Base-by-base conservation (phyloP, 2,888 invertebrate species). In the Tipula confusa region DNA sequence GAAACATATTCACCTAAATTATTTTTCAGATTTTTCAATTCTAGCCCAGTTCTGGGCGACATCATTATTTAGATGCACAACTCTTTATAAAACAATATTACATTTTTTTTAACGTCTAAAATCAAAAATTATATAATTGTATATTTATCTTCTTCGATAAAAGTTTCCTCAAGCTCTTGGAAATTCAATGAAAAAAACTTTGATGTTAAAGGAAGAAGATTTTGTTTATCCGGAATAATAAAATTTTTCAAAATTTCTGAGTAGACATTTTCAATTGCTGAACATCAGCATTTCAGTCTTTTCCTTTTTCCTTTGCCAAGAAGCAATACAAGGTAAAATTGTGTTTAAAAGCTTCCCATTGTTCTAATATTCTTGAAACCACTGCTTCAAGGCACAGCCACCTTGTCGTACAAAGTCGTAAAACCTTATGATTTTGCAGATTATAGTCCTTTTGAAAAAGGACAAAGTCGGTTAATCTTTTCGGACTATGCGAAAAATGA, bases 131-230 rank as follows among this genome's bases (percentile, higher is more conserved):
- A n/a, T n/a, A n/a, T n/a, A n/a, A n/a, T n/a, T n/a, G n/a, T 80
- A 80, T n/a, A 31, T 80, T 29, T 80, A 7, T 80, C 80, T 13
- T 80, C 29, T 80, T 80, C 80, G 15, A 80, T n/a, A 80, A 29
- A 29, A 5, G 15, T 13, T 29, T 80, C 29, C 29, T 80, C 79
- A 9, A 7, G 13, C 13, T 38, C 64, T 64, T 64, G 64, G 24
- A 64, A n/a, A n/a, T n/a, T n/a, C n/a, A n/a, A n/a, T n/a, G n/a
- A n/a, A n/a, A n/a, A n/a, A n/a, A n/a, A n/a, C n/a, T n/a, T n/a
- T n/a, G n/a, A n/a, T n/a, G n/a, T n/a, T n/a, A n/a, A n/a, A n/a
- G n/a, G n/a, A n/a, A n/a, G n/a, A n/a, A n/a, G n/a, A n/a, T n/a
- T n/a, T n/a, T n/a, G n/a, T n/a, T n/a, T n/a, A n/a, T n/a, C n/a